phyloP scores from a whole-genome alignment of 2,888 invertebrate species.

The Agrotis ipsilon region DNA sequence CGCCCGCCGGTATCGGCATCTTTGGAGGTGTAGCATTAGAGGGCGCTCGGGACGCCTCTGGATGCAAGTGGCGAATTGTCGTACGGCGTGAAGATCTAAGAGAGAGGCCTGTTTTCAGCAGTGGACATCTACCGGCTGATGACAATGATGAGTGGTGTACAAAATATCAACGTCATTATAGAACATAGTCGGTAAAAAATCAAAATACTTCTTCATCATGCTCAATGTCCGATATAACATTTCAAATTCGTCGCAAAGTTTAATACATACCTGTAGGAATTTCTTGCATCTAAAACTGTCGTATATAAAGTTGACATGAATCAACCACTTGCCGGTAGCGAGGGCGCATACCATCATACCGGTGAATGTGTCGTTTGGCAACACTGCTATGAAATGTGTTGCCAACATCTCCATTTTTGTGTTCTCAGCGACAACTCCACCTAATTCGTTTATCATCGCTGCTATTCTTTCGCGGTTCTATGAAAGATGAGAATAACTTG shows the following conservation, averaged over 20 bases:
- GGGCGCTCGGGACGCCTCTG: no score
- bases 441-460: slow-evolving; percentile 86
- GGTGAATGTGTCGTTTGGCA: slow-evolving; percentile 85
- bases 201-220: background rate
- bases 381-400: slow-evolving; percentile 84
- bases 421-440: slow-evolving; percentile 88
- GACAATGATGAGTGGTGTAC: no score
- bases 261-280: slow-evolving; percentile 79
- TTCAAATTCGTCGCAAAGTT: background rate
- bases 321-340: slow-evolving; percentile 87
- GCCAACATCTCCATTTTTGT: slow-evolving; percentile 90
- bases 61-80: no score
- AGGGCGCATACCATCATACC: slow-evolving; percentile 89
- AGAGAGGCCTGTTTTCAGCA: no score
- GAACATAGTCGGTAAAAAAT: background rate
- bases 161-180: background rate
- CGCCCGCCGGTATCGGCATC: no score
- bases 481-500: slow-evolving; percentile 16
- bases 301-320: slow-evolving; percentile 84
- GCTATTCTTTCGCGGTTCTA: slow-evolving; percentile 85
- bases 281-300: slow-evolving; percentile 88
- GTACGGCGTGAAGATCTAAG: no score
- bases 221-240: background rate
- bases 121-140: no score
- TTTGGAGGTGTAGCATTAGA: no score